Evolutionary conservation across 2,888 invertebrate genomes (phyloP), one percentile per base, ranked within the genome.

Genomic region (Meta bourneti): DNA sequence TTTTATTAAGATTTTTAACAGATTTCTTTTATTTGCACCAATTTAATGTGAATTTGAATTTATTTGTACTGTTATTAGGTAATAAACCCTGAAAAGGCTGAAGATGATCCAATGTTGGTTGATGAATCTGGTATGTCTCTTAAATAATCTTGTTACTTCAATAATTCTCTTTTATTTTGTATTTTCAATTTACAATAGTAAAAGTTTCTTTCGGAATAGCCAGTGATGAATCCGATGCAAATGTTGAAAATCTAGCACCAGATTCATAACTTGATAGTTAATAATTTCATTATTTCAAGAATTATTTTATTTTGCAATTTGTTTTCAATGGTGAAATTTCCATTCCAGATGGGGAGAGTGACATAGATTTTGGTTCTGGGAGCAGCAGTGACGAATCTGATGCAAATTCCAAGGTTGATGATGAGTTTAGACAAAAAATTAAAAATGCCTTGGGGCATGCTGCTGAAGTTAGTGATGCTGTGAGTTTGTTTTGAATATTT

Each of bases 361-460:
- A 91, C 61, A 49, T 83, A 16, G 78, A 90, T 5, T 91, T 92
- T 89, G 91, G 71, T 19, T 93, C 93, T 78, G 92, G 86, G 7
- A 91, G 91, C 16, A 92, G 91, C n/a, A 85, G 85, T 81, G 84
- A 86, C 6, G 92, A 86, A 71, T 79, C n/a, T n/a, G n/a, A n/a
- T n/a, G n/a, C 34, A 34, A 34, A 88, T 49, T 52, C 74, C 34
- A 83, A 74, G 11, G 91, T 93, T 13, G 93, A 93, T 78, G 90
- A 92, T 20, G 69, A 89, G 72, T 93, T 93, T 78, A 70, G 83
- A 75, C 54, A 87, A 54, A 89, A 93, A 79, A 74, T 93, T 11
- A 79, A 93, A 80, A 82, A 90, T 49, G 93, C 93, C 72, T 85
- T 93, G 20, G 93, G 93, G 51, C 51, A 83, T 70, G 93, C 93